Conservation (phyloP, 2,113 vertebrate genomes). For the Polyodon spathula region DNA sequence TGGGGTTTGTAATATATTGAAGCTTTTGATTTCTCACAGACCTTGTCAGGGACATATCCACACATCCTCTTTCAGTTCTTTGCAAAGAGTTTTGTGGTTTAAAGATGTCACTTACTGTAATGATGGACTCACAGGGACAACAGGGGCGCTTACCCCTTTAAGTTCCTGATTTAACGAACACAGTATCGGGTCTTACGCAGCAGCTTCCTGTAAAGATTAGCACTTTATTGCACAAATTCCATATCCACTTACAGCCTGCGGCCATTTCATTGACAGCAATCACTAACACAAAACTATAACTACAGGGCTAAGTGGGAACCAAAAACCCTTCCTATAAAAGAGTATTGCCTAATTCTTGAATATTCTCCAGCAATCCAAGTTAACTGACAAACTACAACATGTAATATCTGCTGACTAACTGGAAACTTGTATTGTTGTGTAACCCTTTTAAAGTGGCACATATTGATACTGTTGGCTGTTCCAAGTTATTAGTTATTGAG, state of each 20-base stretch:
- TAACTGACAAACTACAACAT: too few relatives aligned
- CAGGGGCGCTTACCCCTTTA: background rate
- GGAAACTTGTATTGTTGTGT: too few relatives aligned
- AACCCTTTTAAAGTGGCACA: too few relatives aligned
- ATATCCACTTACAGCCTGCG: constrained; percentile 59
- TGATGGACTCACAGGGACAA: background rate
- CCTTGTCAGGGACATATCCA: background rate
- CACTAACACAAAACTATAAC: constrained; percentile 46
- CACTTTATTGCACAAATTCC: constrained; percentile 72
- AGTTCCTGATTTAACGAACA: constrained; percentile 11
- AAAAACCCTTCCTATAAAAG: background rate
- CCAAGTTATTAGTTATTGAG: too few relatives aligned
- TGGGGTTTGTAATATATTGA: too few relatives aligned
- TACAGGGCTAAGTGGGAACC: constrained; percentile 34
- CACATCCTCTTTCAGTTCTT: constrained; percentile 11
- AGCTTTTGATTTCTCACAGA: too few relatives aligned
- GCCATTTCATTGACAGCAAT: constrained; percentile 28
- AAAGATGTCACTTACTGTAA: background rate
- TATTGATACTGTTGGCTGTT: too few relatives aligned
- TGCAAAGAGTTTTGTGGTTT: constrained; percentile 4
- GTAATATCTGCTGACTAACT: too few relatives aligned
- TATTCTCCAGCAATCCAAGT: too few relatives aligned
- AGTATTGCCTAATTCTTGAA: too few relatives aligned
- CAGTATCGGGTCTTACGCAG: constrained; percentile 31
- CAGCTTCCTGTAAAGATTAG: constrained; percentile 56